A percentile compares a stretch with the other conserved stretches of the same genome.
Evolutionary conservation across 2,797 vertebrate species (phyloP).

Genomic region (Picus viridis): DNA sequence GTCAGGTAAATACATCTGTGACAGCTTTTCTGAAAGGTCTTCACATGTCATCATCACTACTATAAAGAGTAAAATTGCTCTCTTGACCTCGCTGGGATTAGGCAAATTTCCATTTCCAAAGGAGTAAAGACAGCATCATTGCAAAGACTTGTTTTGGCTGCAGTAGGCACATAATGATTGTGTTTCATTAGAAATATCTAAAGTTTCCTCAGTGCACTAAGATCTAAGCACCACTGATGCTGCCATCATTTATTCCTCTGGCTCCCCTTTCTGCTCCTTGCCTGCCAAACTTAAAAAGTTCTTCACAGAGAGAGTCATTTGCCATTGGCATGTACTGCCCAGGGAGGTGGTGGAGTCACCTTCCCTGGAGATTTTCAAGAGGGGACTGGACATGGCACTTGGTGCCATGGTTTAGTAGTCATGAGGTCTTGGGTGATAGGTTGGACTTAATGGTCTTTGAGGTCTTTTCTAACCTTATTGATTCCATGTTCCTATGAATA

Average conservation of each 20-base stretch:
- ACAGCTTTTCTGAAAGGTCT: background rate
- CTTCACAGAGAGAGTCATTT: too few species aligned
- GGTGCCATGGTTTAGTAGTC: too few species aligned
- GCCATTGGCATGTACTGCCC: too few species aligned
- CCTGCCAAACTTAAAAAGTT: background rate
- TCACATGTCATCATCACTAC: background rate
- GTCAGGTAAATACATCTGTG: background rate
- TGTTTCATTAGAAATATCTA: background rate
- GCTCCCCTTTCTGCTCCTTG: background rate
- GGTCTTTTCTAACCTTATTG: too few species aligned
- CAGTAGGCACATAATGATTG: accelerated
- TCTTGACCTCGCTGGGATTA: background rate
- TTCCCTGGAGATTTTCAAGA: too few species aligned
- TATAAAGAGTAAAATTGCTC: background rate
- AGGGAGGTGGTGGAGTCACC: too few species aligned
- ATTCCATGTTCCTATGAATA: too few species aligned
- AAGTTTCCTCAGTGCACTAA: background rate
- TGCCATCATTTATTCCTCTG: background rate
- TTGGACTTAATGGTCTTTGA: too few species aligned
- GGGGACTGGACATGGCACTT: too few species aligned
- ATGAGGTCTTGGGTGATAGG: too few species aligned
- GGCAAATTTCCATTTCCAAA: background rate
- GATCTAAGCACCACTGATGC: background rate
- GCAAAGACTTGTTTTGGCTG: background rate
- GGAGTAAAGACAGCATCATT: background rate